Evolutionary conservation across 53 echinoderm and acorn worm species (phyloP), one percentile per base, ranked within the genome.

Genomic region (Astropecten irregularis): DNA sequence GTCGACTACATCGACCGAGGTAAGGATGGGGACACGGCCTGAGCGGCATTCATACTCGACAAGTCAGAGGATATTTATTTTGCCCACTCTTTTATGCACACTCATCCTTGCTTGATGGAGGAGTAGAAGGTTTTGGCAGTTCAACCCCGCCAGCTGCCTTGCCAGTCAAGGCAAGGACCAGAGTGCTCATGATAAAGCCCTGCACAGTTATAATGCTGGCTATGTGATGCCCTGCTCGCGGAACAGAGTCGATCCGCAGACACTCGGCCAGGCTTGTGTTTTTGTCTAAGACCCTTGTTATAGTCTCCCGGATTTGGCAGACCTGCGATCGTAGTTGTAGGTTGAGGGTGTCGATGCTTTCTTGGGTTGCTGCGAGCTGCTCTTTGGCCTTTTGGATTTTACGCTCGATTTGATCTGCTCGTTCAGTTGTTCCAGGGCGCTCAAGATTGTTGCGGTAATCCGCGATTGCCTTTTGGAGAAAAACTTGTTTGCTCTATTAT

Each of bases 211-310:
- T n/a, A n/a, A n/a, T n/a, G n/a, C n/a, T n/a, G n/a, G n/a, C 72
- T 4, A 53, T 30, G 84, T 84, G 31, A 84, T 39, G 4, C 84
- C 84, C 46, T 84, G 84, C 34, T 69, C 58, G 40, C 38, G 51
- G 37, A 52, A 83, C 5, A 67, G 57, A 32, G 69, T n/a, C n/a
- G n/a, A n/a, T 83, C 28, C 83, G 69, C 3, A 83, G n/a, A 11
- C 69, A 32, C 38, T 74, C 74, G 40, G 39, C n/a, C n/a, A n/a
- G n/a, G n/a, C n/a, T n/a, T n/a, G n/a, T n/a, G n/a, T n/a, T n/a
- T n/a, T n/a, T n/a, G n/a, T n/a, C n/a, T n/a, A n/a, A n/a, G n/a
- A n/a, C n/a, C n/a, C n/a, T n/a, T n/a, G n/a, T n/a, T n/a, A n/a
- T n/a, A n/a, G n/a, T n/a, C n/a, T n/a, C n/a, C n/a, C n/a, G n/a